Conservation (phyloP, 1,140 invertebrate species). For the Euschistus heros region DNA sequence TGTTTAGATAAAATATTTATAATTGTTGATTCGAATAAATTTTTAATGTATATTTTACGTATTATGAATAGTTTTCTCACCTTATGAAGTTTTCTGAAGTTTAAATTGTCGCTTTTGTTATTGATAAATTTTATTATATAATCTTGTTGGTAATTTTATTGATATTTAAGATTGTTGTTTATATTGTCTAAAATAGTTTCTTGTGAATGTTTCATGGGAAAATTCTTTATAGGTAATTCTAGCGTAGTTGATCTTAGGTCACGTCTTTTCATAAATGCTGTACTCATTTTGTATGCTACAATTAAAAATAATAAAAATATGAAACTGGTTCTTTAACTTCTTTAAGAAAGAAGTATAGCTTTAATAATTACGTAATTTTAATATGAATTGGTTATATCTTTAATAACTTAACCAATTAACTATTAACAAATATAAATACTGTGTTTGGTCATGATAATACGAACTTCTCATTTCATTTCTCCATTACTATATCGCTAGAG, state of each 20-base stretch:
- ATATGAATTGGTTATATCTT: constrained; percentile 5
- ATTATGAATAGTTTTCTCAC: no score
- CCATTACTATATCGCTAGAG: no score
- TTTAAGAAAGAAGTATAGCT: constrained; percentile 7
- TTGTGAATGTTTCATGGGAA: not conserved
- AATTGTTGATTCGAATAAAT: no score
- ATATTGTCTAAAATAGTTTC: no score
- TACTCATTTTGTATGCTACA: constrained; percentile 4
- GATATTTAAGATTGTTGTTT: no score
- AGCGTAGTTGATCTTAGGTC: constrained; percentile 2
- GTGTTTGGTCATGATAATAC: constrained; percentile 3
- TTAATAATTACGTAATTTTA: constrained; percentile 1
- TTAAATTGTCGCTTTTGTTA: no score
- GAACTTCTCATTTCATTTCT: not conserved
- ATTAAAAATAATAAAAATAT: constrained; percentile 3
- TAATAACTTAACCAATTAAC: not conserved
- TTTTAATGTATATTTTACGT: no score
- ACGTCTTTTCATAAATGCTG: constrained; percentile 2
- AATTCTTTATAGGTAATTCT: constrained; percentile 6
- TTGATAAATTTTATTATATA: no score
- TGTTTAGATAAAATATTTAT: no score
- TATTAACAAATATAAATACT: not conserved
- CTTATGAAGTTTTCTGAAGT: not conserved
- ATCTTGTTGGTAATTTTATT: no score
- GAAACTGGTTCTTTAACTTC: constrained; percentile 4